Evolutionary conservation across 92 coral and sea anemone species (phyloP).

Genomic region (Umimayanthus chanpuru): DNA sequence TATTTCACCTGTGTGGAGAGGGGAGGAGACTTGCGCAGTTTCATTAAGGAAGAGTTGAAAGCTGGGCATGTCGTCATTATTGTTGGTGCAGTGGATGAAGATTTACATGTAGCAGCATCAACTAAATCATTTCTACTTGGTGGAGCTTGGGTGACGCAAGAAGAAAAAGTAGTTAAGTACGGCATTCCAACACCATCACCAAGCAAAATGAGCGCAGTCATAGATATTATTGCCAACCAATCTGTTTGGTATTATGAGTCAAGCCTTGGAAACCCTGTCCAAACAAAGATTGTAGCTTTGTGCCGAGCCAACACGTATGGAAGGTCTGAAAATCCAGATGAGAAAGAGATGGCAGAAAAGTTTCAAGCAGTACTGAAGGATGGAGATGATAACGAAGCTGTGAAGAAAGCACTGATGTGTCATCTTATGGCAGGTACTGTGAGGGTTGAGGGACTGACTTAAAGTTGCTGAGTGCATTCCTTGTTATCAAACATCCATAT

Average conservation of each 20-base stretch:
- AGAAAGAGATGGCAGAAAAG: constrained; percentile 44
- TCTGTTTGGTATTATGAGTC: constrained; percentile 49
- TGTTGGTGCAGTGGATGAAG: constrained; percentile 55
- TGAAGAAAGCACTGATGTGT: constrained; percentile 52
- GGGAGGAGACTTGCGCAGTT: not conserved
- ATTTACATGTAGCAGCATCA: constrained; percentile 46
- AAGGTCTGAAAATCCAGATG: not conserved
- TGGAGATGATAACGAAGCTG: constrained; percentile 32
- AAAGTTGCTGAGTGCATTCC: too few relatives aligned
- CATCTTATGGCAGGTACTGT: constrained; percentile 72
- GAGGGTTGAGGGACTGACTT: not conserved
- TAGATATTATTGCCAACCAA: constrained; percentile 46
- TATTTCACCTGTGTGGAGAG: too few relatives aligned
- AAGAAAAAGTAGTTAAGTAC: constrained; percentile 28
- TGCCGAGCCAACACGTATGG: constrained; percentile 42
- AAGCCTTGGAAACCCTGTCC: constrained; percentile 34
- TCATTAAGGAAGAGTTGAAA: not conserved
- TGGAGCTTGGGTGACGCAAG: constrained; percentile 48
- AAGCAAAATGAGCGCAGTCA: constrained; percentile 25
- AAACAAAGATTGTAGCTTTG: constrained; percentile 57
- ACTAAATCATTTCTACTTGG: constrained; percentile 59
- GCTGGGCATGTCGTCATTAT: constrained; percentile 16
- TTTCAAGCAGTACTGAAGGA: constrained; percentile 51
- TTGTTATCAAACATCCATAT: too few relatives aligned
- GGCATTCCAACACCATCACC: constrained; percentile 62